These are phyloP conservation scores for Eristalis intricaria DNA, from an alignment of 2,888 invertebrate species.

Conservation along the genomic window DNA sequence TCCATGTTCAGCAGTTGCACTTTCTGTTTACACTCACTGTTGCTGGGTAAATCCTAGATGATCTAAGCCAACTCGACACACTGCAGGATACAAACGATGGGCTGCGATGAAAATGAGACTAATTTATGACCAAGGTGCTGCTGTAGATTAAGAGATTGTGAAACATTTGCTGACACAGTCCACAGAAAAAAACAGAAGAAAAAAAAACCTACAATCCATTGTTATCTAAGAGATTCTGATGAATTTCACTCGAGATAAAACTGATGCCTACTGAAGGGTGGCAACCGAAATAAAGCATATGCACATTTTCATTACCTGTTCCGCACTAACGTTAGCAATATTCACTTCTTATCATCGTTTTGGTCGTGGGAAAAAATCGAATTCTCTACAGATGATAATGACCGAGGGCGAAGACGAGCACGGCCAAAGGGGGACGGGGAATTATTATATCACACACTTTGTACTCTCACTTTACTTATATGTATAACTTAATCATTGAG, in stretches of 20 bases:
- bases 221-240: conserved; percentile 49
- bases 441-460: conserved; percentile 71
- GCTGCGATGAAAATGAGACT: neutral
- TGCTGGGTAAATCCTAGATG: conserved; percentile 1
- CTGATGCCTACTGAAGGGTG: neutral
- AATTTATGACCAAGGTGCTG: conserved; percentile 15
- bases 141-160: conserved; percentile 3
- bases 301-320: conserved; percentile 56
- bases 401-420: neutral
- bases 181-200: too few species aligned
- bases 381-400: conserved; percentile 51
- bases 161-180: conserved; percentile 13
- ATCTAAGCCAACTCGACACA: neutral
- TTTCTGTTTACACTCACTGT: conserved; percentile 3
- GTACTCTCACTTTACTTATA: conserved; percentile 68
- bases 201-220: conserved; percentile 7
- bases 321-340: conserved; percentile 38
- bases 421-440: conserved; percentile 1
- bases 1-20: neutral
- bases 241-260: neutral
- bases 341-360: conserved; percentile 66
- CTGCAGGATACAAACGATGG: neutral
- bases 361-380: conserved; percentile 60
- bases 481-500: conserved; percentile 50
- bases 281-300: conserved; percentile 1